Percentiles rank a stretch among this genome's conserved stretches.
These are phyloP conservation scores for Pseudonaja textilis DNA, from an alignment of 2,113 vertebrate species.

Conservation along the genomic window DNA sequence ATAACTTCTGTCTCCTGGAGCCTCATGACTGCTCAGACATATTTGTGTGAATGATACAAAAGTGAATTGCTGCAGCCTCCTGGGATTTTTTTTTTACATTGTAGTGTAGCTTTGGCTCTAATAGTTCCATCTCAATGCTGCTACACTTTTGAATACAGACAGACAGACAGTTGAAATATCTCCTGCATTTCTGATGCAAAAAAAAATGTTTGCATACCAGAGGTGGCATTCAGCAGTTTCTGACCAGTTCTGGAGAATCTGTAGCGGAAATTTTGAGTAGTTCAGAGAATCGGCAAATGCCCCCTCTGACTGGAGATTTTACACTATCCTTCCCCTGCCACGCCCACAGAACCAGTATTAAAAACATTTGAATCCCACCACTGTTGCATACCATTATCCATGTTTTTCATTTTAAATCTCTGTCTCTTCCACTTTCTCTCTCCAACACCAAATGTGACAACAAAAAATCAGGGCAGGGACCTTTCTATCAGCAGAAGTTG, in stretches of 20 bases:
- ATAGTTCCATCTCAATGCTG: neutral
- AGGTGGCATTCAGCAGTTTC: too few species aligned
- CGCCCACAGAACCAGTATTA: too few species aligned
- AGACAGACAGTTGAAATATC: neutral
- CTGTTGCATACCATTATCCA: neutral
- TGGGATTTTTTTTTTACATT: neutral
- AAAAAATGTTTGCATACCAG: neutral
- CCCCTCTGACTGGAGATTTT: too few species aligned
- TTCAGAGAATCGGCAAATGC: too few species aligned
- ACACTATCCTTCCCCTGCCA: too few species aligned
- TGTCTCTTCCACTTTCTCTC: too few species aligned
- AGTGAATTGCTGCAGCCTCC: neutral
- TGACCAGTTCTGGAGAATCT: too few species aligned
- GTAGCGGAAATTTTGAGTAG: too few species aligned
- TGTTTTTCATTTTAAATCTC: neutral
- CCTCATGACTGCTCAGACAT: neutral
- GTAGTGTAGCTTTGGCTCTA: neutral
- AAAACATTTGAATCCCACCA: too few species aligned
- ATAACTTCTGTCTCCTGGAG: neutral
- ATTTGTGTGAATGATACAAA: neutral
- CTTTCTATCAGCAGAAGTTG: neutral
- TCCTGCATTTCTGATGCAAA: neutral
- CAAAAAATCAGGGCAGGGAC: too few species aligned
- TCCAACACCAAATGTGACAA: too few species aligned
- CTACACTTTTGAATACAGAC: neutral